A percentile compares a stretch with the other conserved stretches of the same genome.
These are phyloP conservation scores for Scaptomyza flava DNA, from an alignment of 2,888 invertebrate species.

Conservation along the genomic window DNA sequence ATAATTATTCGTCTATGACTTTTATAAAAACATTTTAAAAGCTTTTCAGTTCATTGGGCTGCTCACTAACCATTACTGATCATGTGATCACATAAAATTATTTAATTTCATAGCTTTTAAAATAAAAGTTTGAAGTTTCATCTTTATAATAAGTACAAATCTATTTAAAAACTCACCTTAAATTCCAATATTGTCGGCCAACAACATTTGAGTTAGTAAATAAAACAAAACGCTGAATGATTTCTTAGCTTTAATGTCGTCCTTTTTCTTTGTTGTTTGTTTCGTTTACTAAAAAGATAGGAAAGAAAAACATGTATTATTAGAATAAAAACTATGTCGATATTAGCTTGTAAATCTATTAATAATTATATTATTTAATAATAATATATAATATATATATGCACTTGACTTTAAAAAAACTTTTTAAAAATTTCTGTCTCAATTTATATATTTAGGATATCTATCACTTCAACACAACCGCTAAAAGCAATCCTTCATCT, in stretches of 20 bases:
- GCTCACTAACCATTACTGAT: background rate
- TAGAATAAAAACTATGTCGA: background rate
- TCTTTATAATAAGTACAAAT: too few relatives aligned
- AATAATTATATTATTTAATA: too few relatives aligned
- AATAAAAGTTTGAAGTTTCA: too few relatives aligned
- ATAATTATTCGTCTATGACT: background rate
- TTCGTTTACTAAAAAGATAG: background rate
- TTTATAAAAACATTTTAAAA: background rate
- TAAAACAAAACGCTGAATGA: background rate
- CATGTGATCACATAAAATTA: too few relatives aligned
- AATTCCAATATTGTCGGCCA: background rate
- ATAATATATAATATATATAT: too few relatives aligned
- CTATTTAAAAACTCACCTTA: background rate
- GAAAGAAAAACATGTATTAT: background rate
- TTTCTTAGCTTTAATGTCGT: background rate
- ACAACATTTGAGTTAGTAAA: slow-evolving; percentile 1
- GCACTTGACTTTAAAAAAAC: too few relatives aligned
- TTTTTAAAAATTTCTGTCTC: background rate
- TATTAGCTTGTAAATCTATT: too few relatives aligned
- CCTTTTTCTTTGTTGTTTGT: background rate
- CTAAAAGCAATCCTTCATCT: background rate
- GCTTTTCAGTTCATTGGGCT: background rate
- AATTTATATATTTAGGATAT: background rate
- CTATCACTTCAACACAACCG: background rate
- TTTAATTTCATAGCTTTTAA: too few relatives aligned